Conservation (phyloP, 1,140 invertebrate species). For the Caerostris darwini region DNA sequence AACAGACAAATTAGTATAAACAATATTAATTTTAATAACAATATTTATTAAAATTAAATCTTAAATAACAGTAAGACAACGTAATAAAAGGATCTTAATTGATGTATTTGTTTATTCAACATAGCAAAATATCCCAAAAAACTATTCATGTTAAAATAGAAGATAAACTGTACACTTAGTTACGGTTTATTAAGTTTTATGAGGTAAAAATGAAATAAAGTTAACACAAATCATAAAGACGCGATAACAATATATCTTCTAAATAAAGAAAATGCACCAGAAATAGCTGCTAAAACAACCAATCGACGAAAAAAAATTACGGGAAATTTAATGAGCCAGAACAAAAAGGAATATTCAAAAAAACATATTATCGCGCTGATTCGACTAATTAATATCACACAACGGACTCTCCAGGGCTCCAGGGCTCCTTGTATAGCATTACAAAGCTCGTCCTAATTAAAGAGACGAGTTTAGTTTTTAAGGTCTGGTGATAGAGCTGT, state of each 20-base stretch:
- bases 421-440: neutral
- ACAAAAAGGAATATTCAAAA: neutral
- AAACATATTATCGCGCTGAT: conserved; percentile 28
- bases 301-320: neutral
- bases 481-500: neutral
- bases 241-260: neutral
- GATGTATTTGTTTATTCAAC: too few relatives aligned
- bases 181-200: too few relatives aligned
- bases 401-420: neutral
- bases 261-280: neutral
- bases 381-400: conserved; percentile 40
- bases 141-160: too few relatives aligned
- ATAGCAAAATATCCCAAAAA: too few relatives aligned
- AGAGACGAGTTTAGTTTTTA: neutral
- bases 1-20: too few relatives aligned
- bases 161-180: too few relatives aligned
- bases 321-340: conserved; percentile 8
- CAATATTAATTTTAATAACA: too few relatives aligned
- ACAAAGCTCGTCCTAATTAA: conserved; percentile 13
- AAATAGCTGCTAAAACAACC: neutral
- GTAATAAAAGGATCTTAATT: too few relatives aligned
- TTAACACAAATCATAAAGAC: neutral
- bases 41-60: too few relatives aligned
- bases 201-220: neutral
- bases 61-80: too few relatives aligned